phyloP scores from a whole-genome alignment of 2,113 vertebrate genomes.

The Tamias sibiricus region DNA sequence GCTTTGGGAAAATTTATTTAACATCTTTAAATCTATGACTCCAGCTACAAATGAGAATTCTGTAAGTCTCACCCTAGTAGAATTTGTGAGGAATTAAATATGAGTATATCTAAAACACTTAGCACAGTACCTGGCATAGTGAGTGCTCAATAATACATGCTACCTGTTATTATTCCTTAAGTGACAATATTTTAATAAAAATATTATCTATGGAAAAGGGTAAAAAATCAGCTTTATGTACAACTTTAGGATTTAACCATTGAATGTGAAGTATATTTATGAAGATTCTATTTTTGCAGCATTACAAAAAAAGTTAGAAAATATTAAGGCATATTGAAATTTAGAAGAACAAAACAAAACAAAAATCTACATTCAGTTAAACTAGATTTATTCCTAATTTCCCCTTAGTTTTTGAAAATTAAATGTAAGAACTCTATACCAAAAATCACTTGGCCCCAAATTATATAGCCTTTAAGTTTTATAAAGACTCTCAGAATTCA shows the following conservation, averaged over 20 bases:
- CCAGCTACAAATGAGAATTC: background rate
- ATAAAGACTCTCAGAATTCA: constrained; percentile 38
- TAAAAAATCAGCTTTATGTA: constrained; percentile 38
- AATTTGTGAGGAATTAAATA: constrained; percentile 17
- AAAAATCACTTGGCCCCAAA: constrained; percentile 17
- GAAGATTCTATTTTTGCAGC: constrained; percentile 2
- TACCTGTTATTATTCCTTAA: constrained; percentile 30
- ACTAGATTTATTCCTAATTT: constrained; percentile 23
- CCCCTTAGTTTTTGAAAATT: constrained; percentile 20
- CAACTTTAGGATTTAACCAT: background rate
- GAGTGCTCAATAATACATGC: constrained; percentile 15
- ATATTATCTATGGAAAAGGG: background rate
- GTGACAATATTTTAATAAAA: constrained; percentile 43
- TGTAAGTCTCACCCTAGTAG: background rate
- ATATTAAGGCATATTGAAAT: constrained; percentile 19
- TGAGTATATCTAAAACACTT: constrained; percentile 11
- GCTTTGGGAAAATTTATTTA: background rate
- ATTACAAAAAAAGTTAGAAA: background rate
- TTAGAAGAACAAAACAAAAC: background rate
- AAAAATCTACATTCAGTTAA: constrained; percentile 20
- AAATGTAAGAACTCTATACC: background rate
- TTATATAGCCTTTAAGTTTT: constrained; percentile 12
- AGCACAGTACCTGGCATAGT: background rate
- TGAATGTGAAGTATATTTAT: background rate
- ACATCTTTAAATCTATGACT: background rate